phyloP scores from a whole-genome alignment of 30 jellyfish, hydroid and myxozoan genomes.

The Hydractinia symbiolongicarpus region DNA sequence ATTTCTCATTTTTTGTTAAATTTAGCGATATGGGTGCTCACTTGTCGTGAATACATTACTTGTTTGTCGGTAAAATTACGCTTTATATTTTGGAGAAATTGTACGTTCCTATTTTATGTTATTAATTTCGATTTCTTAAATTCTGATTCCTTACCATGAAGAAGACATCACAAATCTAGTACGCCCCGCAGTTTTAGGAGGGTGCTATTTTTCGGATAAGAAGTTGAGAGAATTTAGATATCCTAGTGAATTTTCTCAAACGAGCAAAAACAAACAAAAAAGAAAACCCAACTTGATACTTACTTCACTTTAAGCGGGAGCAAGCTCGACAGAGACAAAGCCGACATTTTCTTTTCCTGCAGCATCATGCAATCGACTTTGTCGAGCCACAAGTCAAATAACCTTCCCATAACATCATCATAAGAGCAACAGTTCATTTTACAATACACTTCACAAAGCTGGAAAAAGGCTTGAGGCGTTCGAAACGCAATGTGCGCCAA shows the following conservation, averaged over 20 bases:
- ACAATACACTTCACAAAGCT: not conserved
- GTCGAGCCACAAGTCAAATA: constrained; percentile 67
- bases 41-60: no score
- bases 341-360: constrained; percentile 52
- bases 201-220: not conserved
- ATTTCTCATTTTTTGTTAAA: no score
- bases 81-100: no score
- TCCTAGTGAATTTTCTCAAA: not conserved
- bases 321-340: constrained; percentile 26
- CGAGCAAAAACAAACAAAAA: not conserved
- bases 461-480: constrained; percentile 1
- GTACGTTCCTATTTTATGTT: no score
- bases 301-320: constrained; percentile 22
- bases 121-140: no score
- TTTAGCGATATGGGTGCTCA: no score
- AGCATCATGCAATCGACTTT: constrained; percentile 34
- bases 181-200: no score
- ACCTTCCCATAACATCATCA: constrained; percentile 49
- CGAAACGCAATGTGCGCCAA: constrained; percentile 14
- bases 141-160: no score
- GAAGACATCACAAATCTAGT: no score
- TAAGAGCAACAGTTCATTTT: constrained; percentile 7
- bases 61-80: no score
- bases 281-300: not conserved
- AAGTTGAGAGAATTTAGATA: not conserved